Conservation (phyloP, 2,797 vertebrate genomes). For the Hypotaenidia philippensis region DNA sequence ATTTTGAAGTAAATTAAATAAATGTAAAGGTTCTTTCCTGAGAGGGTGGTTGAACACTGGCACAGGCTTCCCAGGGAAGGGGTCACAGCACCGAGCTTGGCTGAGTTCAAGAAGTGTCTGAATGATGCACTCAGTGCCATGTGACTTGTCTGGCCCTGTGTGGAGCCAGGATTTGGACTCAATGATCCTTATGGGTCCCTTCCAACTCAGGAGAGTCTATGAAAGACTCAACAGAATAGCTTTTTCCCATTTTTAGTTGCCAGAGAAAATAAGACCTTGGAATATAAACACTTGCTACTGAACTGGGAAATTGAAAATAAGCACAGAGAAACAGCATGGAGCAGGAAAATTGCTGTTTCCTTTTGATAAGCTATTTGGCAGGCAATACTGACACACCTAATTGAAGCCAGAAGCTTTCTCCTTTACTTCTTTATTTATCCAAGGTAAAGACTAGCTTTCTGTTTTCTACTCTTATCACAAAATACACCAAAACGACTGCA, state of each 20-base stretch:
- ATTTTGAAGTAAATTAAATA: not conserved
- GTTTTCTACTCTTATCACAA: too few species aligned
- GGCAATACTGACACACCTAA: not conserved
- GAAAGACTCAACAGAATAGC: not conserved
- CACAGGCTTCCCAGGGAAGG: too few species aligned
- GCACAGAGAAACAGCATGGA: not conserved
- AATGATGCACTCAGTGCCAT: too few species aligned
- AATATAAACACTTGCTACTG: not conserved
- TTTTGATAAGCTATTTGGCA: not conserved
- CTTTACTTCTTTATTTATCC: not conserved
- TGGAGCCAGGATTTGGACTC: too few species aligned
- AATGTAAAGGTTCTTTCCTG: not conserved
- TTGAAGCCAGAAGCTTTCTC: not conserved
- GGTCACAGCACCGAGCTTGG: too few species aligned
- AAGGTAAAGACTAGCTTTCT: too few species aligned
- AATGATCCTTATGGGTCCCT: too few species aligned
- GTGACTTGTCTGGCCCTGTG: too few species aligned
- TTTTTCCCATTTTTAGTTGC: not conserved
- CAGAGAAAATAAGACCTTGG: not conserved
- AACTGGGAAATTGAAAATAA: not conserved
- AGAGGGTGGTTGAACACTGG: too few species aligned
- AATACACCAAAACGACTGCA: too few species aligned
- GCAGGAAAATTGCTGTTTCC: not conserved
- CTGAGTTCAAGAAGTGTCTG: too few species aligned
- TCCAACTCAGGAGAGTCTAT: too few species aligned